Evolutionary conservation across 2,113 vertebrate species (phyloP).

Genomic region (Sorex fumeus): DNA sequence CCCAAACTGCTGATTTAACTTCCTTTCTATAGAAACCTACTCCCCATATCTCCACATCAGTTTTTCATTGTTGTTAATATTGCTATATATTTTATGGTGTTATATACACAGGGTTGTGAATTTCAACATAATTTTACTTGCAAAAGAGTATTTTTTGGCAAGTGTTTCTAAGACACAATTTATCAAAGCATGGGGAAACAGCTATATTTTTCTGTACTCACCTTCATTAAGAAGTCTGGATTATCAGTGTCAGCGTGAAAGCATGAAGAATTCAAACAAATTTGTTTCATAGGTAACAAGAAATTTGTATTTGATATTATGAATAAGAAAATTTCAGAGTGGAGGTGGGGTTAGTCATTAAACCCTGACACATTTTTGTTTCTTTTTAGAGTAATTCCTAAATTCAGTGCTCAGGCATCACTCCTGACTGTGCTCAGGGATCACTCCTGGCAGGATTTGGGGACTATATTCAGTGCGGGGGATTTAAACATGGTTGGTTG

Average conservation of each 20-base stretch:
- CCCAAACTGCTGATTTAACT: background rate
- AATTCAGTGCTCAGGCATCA: too few species aligned
- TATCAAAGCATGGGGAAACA: background rate
- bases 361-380: too few species aligned
- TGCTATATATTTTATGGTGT: constrained; percentile 24
- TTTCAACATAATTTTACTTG: constrained; percentile 43
- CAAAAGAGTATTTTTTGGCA: background rate
- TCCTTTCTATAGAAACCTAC: background rate
- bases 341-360: background rate
- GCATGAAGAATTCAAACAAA: background rate
- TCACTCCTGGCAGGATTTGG: too few species aligned
- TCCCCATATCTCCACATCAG: constrained; percentile 5
- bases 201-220: background rate
- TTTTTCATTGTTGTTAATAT: constrained; percentile 34
- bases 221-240: background rate
- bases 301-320: too few species aligned
- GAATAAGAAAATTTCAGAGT: background rate
- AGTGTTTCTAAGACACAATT: background rate
- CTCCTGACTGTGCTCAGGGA: too few species aligned
- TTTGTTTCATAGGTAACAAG: too few species aligned
- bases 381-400: too few species aligned
- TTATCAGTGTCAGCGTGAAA: background rate
- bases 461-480: too few species aligned
- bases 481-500: too few species aligned
- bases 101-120: constrained; percentile 39